Percentiles rank a stretch among this genome's conserved stretches.
Conservation (phyloP, 2,888 invertebrate species). For the Pantelozetes paolii region DNA sequence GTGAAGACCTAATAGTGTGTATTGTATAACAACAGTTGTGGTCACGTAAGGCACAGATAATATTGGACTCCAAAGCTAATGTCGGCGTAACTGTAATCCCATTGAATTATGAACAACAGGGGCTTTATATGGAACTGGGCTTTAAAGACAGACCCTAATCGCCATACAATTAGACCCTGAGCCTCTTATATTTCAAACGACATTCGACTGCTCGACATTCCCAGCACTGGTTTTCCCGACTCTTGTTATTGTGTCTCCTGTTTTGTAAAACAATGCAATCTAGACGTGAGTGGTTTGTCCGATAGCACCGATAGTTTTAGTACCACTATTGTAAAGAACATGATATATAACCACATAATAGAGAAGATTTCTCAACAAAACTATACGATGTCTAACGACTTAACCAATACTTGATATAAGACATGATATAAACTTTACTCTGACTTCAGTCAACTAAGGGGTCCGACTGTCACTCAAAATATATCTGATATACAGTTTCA, state of each 20-base stretch:
- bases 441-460: slow-evolving; percentile 2
- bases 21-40: slow-evolving; percentile 7
- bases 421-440: background rate
- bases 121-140: background rate
- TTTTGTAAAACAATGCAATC: slow-evolving; percentile 22
- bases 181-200: slow-evolving; percentile 28
- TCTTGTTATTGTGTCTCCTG: background rate
- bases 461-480: slow-evolving; percentile 3
- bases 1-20: slow-evolving; percentile 7
- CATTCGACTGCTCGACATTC: background rate
- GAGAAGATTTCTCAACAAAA: background rate
- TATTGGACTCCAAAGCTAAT: slow-evolving; percentile 1
- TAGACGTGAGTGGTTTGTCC: slow-evolving; percentile 32
- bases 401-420: slow-evolving; percentile 28
- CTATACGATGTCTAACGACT: slow-evolving; percentile 24
- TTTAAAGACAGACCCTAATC: background rate
- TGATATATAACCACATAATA: slow-evolving; percentile 20
- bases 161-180: slow-evolving; percentile 29
- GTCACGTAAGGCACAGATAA: slow-evolving; percentile 26
- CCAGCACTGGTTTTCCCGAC: background rate
- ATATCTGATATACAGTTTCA: too few relatives aligned
- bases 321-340: background rate
- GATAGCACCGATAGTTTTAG: background rate
- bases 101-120: slow-evolving; percentile 32
- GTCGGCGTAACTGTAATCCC: slow-evolving; percentile 21